Percentiles rank a stretch among this genome's conserved stretches.
phyloP scores from a whole-genome alignment of 2,888 invertebrate genomes.

The Corythucha ciliata region DNA sequence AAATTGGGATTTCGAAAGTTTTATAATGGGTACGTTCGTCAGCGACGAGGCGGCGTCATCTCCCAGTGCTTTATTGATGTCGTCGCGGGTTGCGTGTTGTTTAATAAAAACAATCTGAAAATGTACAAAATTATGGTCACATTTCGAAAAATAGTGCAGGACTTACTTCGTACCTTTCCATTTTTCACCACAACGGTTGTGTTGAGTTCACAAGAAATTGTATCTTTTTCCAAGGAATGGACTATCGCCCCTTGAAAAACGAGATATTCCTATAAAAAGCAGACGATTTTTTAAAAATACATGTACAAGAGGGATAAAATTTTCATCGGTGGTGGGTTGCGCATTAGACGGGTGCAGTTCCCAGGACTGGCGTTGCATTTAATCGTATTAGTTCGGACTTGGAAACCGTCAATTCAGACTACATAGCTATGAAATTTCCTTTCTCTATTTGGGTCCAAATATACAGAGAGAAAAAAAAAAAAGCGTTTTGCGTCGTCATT shows the following conservation, averaged over 20 bases:
- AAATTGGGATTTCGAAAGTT: constrained; percentile 48
- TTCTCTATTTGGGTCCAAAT: too few relatives aligned
- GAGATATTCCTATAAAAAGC: constrained; percentile 11
- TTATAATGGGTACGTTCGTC: background rate
- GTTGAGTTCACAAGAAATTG: constrained; percentile 18
- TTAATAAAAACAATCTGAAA: background rate
- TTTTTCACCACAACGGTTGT: constrained; percentile 45
- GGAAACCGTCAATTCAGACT: too few relatives aligned
- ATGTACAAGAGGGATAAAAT: too few relatives aligned
- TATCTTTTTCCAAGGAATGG: constrained; percentile 15
- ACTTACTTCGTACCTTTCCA: constrained; percentile 47
- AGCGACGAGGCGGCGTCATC: background rate
- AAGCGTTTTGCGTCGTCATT: too few relatives aligned
- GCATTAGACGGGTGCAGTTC: too few relatives aligned
- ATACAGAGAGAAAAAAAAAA: too few relatives aligned
- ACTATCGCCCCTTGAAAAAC: constrained; percentile 27
- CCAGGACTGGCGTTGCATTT: too few relatives aligned
- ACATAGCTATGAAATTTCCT: too few relatives aligned
- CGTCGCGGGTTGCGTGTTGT: background rate
- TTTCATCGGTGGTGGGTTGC: too few relatives aligned
- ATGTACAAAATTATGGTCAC: background rate
- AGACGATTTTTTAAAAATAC: too few relatives aligned
- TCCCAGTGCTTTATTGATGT: background rate
- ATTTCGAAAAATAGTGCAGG: background rate
- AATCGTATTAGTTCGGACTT: too few relatives aligned